phyloP scores from a whole-genome alignment of 30 jellyfish, hydroid and myxozoan species.

The Phacellophora camtschatica region DNA sequence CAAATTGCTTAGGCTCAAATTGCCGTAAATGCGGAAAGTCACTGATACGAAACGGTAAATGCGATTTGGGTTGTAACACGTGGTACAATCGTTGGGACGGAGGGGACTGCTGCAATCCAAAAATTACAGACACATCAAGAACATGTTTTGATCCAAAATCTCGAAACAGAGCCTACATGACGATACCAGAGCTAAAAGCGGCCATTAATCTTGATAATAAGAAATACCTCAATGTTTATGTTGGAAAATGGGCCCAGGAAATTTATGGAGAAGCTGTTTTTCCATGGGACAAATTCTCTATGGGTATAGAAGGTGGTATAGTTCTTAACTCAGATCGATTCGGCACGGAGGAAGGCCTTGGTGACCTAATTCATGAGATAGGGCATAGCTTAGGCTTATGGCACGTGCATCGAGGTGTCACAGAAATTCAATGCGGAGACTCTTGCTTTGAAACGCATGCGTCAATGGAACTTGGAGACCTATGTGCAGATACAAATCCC shows the following conservation, averaged over 20 bases:
- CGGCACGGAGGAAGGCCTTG: constrained; percentile 47
- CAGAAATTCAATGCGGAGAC: constrained; percentile 54
- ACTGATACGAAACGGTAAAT: constrained; percentile 7
- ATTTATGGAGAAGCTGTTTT: constrained; percentile 69
- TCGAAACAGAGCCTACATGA: constrained; percentile 25
- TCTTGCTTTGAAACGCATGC: constrained; percentile 80
- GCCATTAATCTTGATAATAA: constrained; percentile 45
- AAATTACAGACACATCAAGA: constrained; percentile 10
- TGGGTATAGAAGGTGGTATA: constrained; percentile 77
- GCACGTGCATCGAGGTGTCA: constrained; percentile 80
- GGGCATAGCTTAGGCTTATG: constrained; percentile 89
- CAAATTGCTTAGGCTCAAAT: background rate
- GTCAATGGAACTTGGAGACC: constrained; percentile 88
- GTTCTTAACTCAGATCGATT: constrained; percentile 45
- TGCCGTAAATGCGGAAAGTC: background rate
- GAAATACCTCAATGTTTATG: constrained; percentile 37
- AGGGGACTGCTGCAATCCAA: constrained; percentile 41
- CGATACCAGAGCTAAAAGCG: constrained; percentile 30
- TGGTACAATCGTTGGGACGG: constrained; percentile 22
- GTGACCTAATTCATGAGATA: constrained; percentile 74
- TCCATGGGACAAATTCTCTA: constrained; percentile 76
- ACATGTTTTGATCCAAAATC: constrained; percentile 50
- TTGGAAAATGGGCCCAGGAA: background rate
- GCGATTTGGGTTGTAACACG: constrained; percentile 36
- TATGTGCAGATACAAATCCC: constrained; percentile 88